phyloP scores from a whole-genome alignment of 1,140 invertebrate genomes.

The Trichonephila clavata region DNA sequence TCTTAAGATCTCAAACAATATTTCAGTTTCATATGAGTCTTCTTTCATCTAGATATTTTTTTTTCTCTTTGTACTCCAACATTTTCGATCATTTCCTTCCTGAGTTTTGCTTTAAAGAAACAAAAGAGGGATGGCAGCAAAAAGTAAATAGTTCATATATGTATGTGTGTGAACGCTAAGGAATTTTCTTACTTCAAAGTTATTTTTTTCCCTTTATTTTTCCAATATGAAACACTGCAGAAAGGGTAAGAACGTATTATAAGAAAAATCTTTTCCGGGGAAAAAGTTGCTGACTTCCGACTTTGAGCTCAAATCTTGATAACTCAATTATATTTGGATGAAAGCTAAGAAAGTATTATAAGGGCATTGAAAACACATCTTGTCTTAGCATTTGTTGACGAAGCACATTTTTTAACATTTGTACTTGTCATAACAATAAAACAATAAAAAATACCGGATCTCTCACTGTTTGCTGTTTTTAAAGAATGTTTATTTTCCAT shows the following conservation, averaged over 20 bases:
- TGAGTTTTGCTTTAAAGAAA: background rate
- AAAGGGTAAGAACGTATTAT: background rate
- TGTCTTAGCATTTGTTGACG: background rate
- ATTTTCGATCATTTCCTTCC: background rate
- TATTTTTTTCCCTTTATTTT: background rate
- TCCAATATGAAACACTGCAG: background rate
- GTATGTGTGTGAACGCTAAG: background rate
- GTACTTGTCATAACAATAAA: background rate
- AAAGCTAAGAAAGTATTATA: background rate
- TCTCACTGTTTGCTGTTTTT: background rate
- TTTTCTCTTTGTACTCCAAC: background rate
- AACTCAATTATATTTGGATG: slow-evolving; percentile 31
- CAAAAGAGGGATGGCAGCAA: background rate
- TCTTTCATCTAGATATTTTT: background rate
- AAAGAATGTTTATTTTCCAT: background rate
- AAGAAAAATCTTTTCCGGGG: background rate
- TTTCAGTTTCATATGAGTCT: background rate
- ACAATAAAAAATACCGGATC: background rate
- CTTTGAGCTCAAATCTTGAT: background rate
- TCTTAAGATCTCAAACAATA: background rate
- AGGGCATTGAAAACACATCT: background rate
- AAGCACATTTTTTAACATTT: background rate
- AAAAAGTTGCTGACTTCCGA: slow-evolving; percentile 1
- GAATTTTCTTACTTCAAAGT: background rate
- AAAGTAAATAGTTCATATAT: background rate